Evolutionary conservation across 2,113 vertebrate genomes (phyloP).

Genomic region (Ailurus styani): DNA sequence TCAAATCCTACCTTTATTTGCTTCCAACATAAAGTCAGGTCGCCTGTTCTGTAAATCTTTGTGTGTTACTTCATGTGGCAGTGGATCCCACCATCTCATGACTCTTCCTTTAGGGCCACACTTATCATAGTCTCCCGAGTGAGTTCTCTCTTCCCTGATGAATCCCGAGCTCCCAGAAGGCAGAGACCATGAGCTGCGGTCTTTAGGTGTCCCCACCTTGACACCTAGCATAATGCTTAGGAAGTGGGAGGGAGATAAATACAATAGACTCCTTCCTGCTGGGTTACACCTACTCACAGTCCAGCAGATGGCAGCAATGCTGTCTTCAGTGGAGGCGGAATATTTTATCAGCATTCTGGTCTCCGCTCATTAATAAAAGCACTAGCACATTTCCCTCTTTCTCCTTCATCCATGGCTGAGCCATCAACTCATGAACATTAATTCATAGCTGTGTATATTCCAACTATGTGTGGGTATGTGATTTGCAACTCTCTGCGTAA

Average conservation of each 20-base stretch:
- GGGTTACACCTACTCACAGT: neutral
- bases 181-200: neutral
- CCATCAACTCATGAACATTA: neutral
- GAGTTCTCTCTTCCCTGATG: neutral
- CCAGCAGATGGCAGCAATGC: constrained; percentile 32
- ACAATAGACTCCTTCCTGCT: neutral
- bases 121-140: neutral
- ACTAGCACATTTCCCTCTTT: neutral
- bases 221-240: neutral
- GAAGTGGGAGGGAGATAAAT: neutral
- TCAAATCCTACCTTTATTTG: neutral
- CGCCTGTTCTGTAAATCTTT: neutral
- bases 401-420: neutral
- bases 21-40: neutral
- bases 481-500: neutral
- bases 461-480: neutral
- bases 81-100: neutral
- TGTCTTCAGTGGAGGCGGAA: neutral
- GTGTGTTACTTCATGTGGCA: neutral
- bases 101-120: neutral
- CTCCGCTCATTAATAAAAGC: neutral
- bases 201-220: neutral
- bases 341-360: neutral
- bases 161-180: neutral
- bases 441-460: neutral